Percentiles rank a stretch among this genome's conserved stretches.
Evolutionary conservation across 1,140 invertebrate genomes (phyloP).

Genomic region (Chelonus insularis): DNA sequence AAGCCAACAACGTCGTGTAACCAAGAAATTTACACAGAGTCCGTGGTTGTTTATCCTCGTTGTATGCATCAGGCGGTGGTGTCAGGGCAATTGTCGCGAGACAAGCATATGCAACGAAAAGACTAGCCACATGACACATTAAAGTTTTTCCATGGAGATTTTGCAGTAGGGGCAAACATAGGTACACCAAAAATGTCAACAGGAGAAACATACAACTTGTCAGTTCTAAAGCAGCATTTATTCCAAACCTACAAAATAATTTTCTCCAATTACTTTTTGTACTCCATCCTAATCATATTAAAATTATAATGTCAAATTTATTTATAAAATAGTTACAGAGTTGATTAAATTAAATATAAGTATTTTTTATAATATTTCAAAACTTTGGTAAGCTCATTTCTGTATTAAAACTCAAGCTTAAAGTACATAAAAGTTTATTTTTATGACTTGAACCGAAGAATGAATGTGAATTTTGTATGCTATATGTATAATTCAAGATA

Average conservation of each 20-base stretch:
- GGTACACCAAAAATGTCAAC: conserved; percentile 68
- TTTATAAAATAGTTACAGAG: no score
- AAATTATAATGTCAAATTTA: no score
- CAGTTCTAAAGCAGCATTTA: conserved; percentile 31
- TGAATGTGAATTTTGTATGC: no score
- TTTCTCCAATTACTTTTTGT: not conserved
- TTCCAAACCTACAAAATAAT: conserved; percentile 23
- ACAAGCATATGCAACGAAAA: conserved; percentile 66
- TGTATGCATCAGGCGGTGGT: conserved; percentile 3
- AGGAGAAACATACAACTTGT: conserved; percentile 63
- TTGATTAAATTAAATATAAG: no score
- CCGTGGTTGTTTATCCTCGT: not conserved
- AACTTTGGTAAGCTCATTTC: no score
- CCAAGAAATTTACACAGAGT: conserved; percentile 41
- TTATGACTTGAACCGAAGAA: no score
- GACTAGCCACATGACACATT: conserved; percentile 68
- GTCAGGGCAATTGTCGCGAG: conserved; percentile 51
- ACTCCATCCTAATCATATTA: no score
- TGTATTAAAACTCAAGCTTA: no score
- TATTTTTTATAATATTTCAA: no score
- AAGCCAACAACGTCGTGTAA: conserved; percentile 50
- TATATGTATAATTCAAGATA: no score
- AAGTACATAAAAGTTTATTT: no score
- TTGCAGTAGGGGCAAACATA: conserved; percentile 64
- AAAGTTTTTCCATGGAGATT: conserved; percentile 74